Percentiles rank a stretch among this genome's conserved stretches.
Evolutionary conservation across 2,888 invertebrate species (phyloP).

Genomic region (Muscina levida): DNA sequence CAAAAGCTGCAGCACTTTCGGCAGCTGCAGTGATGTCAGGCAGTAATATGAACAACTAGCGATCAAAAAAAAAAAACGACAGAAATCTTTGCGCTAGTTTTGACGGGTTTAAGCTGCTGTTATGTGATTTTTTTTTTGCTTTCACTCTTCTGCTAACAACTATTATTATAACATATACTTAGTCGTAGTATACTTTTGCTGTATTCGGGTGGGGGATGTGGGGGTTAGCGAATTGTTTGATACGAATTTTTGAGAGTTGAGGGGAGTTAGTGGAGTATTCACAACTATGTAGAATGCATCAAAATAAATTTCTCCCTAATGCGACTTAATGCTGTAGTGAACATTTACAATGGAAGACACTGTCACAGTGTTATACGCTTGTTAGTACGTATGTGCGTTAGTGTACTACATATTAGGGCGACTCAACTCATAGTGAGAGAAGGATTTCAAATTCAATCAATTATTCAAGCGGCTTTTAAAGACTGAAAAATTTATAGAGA

Average conservation of each 20-base stretch:
- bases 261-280: constrained; percentile 6
- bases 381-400: too few relatives aligned
- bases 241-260: too few relatives aligned
- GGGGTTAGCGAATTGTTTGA: too few relatives aligned
- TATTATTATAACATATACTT: background rate
- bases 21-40: background rate
- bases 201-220: too few relatives aligned
- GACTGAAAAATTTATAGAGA: too few relatives aligned
- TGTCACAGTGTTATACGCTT: too few relatives aligned
- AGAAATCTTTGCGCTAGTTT: background rate
- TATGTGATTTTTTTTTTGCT: background rate
- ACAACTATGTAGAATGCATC: constrained; percentile 38
- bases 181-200: background rate
- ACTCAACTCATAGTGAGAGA: too few relatives aligned
- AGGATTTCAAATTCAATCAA: too few relatives aligned
- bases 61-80: background rate
- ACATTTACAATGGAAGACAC: constrained; percentile 5
- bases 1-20: background rate
- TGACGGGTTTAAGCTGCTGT: constrained; percentile 22
- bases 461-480: too few relatives aligned
- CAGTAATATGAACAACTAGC: background rate
- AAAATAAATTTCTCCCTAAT: constrained; percentile 47
- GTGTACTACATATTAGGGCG: too few relatives aligned
- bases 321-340: constrained; percentile 34
- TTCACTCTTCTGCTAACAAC: background rate